phyloP scores from a whole-genome alignment of 2,113 vertebrate species.

The Gambusia holbrooki region DNA sequence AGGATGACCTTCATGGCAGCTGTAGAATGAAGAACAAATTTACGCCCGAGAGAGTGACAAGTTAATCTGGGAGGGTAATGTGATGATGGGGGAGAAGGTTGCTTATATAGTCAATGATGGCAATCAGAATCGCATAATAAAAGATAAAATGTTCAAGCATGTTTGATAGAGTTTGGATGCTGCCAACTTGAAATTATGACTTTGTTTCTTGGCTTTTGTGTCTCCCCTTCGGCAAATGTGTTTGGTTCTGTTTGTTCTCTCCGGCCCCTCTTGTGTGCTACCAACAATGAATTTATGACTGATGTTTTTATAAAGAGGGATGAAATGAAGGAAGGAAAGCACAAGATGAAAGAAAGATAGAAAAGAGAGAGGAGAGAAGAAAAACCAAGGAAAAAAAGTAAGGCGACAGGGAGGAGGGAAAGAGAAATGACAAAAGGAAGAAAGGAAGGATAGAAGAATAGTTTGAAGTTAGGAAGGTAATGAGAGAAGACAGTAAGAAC shows the following conservation, averaged over 20 bases:
- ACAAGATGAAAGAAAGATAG: no score
- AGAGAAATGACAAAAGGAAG: no score
- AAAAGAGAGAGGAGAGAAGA: not conserved
- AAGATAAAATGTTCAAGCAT: conserved; percentile 5
- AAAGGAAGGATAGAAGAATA: no score
- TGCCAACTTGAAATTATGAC: conserved; percentile 21
- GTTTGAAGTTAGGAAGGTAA: no score
- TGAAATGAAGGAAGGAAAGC: not conserved
- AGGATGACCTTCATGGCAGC: conserved; percentile 62
- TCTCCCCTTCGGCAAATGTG: not conserved
- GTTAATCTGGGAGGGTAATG: conserved; percentile 21
- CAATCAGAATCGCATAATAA: conserved; percentile 4
- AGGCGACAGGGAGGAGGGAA: no score
- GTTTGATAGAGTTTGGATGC: conserved; percentile 5
- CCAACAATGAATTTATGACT: not conserved
- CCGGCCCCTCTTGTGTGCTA: no score
- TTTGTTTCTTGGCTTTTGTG: not conserved
- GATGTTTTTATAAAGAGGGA: no score
- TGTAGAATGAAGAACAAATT: conserved; percentile 52
- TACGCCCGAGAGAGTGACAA: conserved; percentile 40
- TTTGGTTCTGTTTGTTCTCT: not conserved
- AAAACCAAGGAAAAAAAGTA: not conserved
- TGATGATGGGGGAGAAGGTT: conserved; percentile 3
- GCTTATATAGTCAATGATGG: not conserved
- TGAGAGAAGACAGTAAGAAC: no score